These are phyloP conservation scores for Solea solea DNA, from an alignment of 2,113 vertebrate species.

Conservation along the genomic window DNA sequence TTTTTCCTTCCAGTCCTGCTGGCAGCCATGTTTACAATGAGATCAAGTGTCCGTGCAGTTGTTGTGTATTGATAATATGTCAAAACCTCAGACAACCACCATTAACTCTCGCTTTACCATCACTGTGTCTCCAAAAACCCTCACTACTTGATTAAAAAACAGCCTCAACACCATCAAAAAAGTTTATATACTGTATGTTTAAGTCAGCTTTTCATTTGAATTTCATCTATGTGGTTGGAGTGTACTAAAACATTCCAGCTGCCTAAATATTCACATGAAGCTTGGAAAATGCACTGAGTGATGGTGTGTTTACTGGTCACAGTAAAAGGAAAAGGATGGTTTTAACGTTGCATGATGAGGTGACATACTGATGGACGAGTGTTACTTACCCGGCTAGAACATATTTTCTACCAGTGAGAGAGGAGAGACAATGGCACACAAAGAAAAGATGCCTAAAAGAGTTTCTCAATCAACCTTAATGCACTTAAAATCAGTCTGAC, in stretches of 20 bases:
- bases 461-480: constrained; percentile 52
- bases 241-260: background rate
- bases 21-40: too few relatives aligned
- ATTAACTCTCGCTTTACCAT: too few relatives aligned
- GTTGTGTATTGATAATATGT: too few relatives aligned
- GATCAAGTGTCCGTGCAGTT: too few relatives aligned
- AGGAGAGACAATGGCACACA: constrained; percentile 79
- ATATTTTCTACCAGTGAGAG: constrained; percentile 93
- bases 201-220: too few relatives aligned
- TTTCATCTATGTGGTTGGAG: too few relatives aligned
- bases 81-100: too few relatives aligned
- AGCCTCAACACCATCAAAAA: too few relatives aligned
- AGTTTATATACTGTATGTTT: too few relatives aligned
- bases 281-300: constrained; percentile 84
- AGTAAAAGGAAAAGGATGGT: constrained; percentile 36
- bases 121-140: too few relatives aligned
- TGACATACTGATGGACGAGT: constrained; percentile 41
- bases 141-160: too few relatives aligned
- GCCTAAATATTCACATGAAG: background rate
- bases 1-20: too few relatives aligned
- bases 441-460: constrained; percentile 64
- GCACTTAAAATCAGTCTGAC: constrained; percentile 47
- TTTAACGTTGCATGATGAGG: constrained; percentile 20
- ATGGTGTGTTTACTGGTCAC: constrained; percentile 53
- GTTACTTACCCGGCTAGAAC: constrained; percentile 93